Conservation (phyloP, 2,888 invertebrate genomes). For the Drosophila prostipennis region DNA sequence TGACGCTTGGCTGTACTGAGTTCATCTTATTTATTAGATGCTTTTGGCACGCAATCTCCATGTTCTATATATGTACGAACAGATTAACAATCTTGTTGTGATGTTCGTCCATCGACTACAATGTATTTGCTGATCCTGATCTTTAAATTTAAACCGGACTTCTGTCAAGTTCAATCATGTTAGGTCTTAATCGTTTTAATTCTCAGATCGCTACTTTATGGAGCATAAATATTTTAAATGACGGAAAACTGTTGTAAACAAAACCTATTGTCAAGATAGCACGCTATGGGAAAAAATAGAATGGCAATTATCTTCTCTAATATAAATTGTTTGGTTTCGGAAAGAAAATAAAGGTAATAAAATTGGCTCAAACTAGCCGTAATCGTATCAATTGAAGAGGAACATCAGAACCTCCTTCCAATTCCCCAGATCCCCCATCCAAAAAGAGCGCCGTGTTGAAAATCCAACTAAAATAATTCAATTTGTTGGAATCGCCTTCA, state of each 20-base stretch:
- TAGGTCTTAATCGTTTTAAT: not conserved
- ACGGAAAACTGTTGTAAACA: not conserved
- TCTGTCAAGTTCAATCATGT: not conserved
- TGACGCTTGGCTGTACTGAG: constrained; percentile 1
- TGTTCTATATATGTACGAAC: constrained; percentile 33
- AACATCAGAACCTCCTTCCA: not conserved
- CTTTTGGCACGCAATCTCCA: constrained; percentile 50
- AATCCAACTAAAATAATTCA: constrained; percentile 48
- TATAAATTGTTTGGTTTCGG: too few relatives aligned
- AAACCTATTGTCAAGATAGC: not conserved
- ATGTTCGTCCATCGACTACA: constrained; percentile 37
- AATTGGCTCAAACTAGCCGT: too few relatives aligned
- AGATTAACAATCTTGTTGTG: constrained; percentile 38
- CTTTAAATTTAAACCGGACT: not conserved
- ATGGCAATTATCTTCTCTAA: too few relatives aligned
- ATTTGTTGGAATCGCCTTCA: constrained; percentile 40
- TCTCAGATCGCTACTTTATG: not conserved
- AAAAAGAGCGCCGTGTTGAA: constrained; percentile 19
- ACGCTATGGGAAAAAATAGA: not conserved
- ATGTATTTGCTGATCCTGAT: constrained; percentile 32
- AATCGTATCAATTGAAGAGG: too few relatives aligned
- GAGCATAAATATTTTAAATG: not conserved
- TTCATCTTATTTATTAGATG: constrained; percentile 50
- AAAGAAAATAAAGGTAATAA: too few relatives aligned
- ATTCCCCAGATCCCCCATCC: not conserved